Base-by-base conservation (phyloP, 2,797 vertebrate genomes). In the Pangasius macronema region DNA sequence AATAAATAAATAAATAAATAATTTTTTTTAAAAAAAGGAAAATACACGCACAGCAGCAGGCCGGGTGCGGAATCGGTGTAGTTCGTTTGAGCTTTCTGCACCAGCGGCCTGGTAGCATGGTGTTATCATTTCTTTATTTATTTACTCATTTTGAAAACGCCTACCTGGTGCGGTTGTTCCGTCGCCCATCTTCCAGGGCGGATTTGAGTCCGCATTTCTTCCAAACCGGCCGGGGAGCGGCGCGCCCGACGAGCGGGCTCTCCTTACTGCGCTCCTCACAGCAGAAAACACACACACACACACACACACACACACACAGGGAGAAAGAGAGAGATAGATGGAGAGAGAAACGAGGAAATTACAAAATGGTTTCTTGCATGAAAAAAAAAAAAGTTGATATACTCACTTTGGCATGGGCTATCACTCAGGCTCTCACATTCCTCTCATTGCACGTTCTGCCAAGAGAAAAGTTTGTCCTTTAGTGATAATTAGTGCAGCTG, bases 211-310 rank as follows among this genome's bases (percentile, higher is more conserved):
- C 94, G 95, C 95, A 94, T 95, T 93, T 94, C 94, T 87, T 93
- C 53, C 84, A 95, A 94, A 87, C 89, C 61, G 95, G 94, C 90
- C 92, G 84, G 73, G 95, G 90, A 92, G 91, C 94, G 93, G 94
- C 93, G 93, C 93, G 94, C 94, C 94, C 95, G 94, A 92, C 94
- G 86, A 93, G 93, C 93, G 84, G 94, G 93, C 93, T 95, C 93
- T 93, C 93, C 94, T 95, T 93, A 93, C 92, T 92, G 84, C 85
- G 83, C 87, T 85, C 89, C 90, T 92, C 93, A 88, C 92, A 91
- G 86, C 87, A 91, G 10, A 59, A 65, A 88, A 79, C 84, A 67
- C 84, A 79, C 61, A 67, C 59, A 51, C 55, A 33, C 68, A 46
- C 3, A 49, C 16, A 22, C 27, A 30, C 10, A 18, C 16, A 59